Evolutionary conservation across 2,113 vertebrate species (phyloP), one percentile per base, ranked within the genome.

Genomic region (Toxotes jaculatrix): DNA sequence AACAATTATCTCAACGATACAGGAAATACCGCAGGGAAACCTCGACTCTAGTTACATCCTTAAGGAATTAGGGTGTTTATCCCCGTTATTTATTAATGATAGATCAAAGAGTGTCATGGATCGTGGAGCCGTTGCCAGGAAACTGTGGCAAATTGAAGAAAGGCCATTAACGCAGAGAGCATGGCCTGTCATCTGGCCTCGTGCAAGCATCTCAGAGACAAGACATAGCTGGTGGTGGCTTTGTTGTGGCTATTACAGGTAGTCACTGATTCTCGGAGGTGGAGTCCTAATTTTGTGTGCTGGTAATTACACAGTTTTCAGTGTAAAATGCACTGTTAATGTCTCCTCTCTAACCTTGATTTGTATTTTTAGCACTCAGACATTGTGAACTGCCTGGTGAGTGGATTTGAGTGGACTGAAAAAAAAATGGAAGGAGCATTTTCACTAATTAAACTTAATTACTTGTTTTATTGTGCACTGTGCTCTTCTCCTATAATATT

Each of bases 41-140:
- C 49, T 79, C 27, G 0, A 59, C 69, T 83, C 73, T 40, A 7
- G 61, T 88, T 73, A 76, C 77, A 84, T 80, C 88, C 86, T 83
- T 60, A 71, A 88, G 89, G 79, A 88, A 86, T 82, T 77, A 79
- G 68, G 36, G 80, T 91, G 88, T 94, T 93, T 93, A 90, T 92
- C 75, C 79, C 55, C 42, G 63, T 92, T 91, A 88, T 92, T 93
- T 92, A 92, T 93, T 90, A 92, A 90, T 81, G 83, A 84, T 66
- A 77, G 84, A 87, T 90, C 83, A 89, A 92, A 89, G 83, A 49
- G 65, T 49, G 79, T 80, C 80, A 79, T 74, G 79, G 83, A 87
- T 88, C 61, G 84, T 80, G 68, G 53, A 55, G 36, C 55, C 21
- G 91, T 92, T 93, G 93, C 92, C 89, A 87, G 85, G 90, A 89